Evolutionary conservation across 2,797 vertebrate species (phyloP), one percentile per base, ranked within the genome.

Genomic region (Monodelphis domestica): DNA sequence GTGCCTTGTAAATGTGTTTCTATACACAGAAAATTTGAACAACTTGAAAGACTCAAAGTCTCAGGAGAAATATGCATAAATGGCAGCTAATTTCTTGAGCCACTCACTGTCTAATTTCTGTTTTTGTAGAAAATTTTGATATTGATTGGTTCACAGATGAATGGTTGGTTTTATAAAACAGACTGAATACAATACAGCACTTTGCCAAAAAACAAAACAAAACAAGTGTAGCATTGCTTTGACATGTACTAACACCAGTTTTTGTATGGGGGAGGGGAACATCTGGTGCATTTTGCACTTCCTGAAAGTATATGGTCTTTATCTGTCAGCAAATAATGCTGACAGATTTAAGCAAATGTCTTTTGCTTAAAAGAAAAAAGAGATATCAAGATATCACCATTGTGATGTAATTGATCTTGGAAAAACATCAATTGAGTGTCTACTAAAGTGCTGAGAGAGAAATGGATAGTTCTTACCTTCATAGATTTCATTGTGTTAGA

Each of bases 181-280:
- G 97, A 98, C 96, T 97, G 97, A 97, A 98, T 54, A 98, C 98
- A 99, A 98, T 99, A 99, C 98, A 99, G 99, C 99, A 99, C 99
- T 99, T 99, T 99, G 99, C 99, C 99, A 99, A 99, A 99, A 99
- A 99, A 99, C n/a, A n/a, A n/a, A n/a, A n/a, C n/a, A n/a, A n/a
- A 99, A 94, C 97, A 98, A 97, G 95, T 98, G 98, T 99, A 99
- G 98, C 98, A 97, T 99, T 98, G 97, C 97, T 98, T 99, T 98
- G 97, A 97, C 87, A 26, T 98, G 99, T 96, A 98, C 97, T 98
- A 97, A 98, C 97, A 98, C 94, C 97, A 98, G 97, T 98, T 96
- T 95, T 97, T 98, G 98, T 98, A 97, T 98, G 97, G 98, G 97
- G 98, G 98, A 97, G 70, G 63, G 1, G n/a, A n/a, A n/a, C n/a